Percentiles rank a stretch among this genome's conserved stretches.
Evolutionary conservation across 2,888 invertebrate genomes (phyloP).

Genomic region (Philereme transversata): DNA sequence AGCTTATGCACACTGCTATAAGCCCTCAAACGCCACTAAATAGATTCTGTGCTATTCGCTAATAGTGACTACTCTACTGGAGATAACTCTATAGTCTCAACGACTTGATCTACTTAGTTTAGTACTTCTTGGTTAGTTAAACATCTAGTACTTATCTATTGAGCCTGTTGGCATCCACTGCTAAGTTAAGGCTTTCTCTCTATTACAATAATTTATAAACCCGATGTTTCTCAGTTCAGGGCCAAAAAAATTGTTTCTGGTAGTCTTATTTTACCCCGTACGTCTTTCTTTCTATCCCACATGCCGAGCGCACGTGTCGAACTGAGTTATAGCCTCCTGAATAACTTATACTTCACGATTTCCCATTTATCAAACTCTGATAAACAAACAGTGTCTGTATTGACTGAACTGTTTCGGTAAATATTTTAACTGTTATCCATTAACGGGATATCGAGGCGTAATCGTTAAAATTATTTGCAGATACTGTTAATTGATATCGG

Average conservation of each 20-base stretch:
- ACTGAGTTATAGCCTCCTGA: conserved; percentile 75
- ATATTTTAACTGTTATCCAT: conserved; percentile 54
- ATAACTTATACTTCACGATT: conserved; percentile 53
- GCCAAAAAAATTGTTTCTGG: conserved; percentile 56
- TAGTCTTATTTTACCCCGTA: conserved; percentile 49
- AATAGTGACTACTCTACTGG: no score
- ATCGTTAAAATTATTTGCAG: conserved; percentile 64
- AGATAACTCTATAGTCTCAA: no score
- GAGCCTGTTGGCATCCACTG: no score
- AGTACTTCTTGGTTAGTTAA: no score
- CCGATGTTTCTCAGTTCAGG: neutral
- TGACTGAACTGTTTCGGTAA: conserved; percentile 44
- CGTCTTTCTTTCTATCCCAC: conserved; percentile 48
- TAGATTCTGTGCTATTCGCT: no score
- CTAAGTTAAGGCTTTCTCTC: no score
- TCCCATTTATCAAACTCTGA: conserved; percentile 41
- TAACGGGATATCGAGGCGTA: conserved; percentile 52
- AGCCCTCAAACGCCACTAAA: no score
- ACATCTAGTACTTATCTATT: no score
- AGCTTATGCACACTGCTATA: no score
- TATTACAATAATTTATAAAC: no score
- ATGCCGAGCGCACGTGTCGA: conserved; percentile 64
- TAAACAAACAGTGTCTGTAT: conserved; percentile 43
- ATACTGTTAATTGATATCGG: conserved; percentile 65
- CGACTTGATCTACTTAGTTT: no score